Base-by-base conservation (phyloP, 2,113 vertebrate species). In the Leucosticte australis region DNA sequence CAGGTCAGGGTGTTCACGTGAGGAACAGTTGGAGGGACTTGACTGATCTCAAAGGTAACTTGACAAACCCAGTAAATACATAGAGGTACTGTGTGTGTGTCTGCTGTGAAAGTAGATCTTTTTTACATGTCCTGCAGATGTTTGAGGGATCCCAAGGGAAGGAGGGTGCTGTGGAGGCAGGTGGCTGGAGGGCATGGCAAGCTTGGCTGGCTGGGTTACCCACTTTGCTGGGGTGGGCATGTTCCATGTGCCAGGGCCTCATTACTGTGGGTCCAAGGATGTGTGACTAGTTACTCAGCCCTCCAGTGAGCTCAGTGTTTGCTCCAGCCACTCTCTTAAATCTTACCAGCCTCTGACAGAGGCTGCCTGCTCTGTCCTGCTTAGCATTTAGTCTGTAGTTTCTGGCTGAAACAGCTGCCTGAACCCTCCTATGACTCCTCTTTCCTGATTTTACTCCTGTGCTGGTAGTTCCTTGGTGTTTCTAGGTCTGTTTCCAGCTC, bases 211-310 rank as follows among this genome's bases (percentile, higher is more conserved):
- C 63, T 76, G 76, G 49, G 27, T 68, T 75, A 11, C 16, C 33
- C 10, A 2, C 3, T 63, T 75, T 83, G 47, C 49, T 71, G 35
- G 13, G 15, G 4, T n/a, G 19, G n/a, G 39, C 30, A 5, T 60
- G n/a, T 24, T 56, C 35, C 2, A 0, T 55, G 37, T 17, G 31
- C 15, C 22, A 30, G 27, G 28, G 9, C 35, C 19, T 83, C 2
- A 0, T 41, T 35, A 6, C n/a, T 20, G 6, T 6, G 67, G 16
- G 10, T 74, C 39, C 0, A 3, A 15, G 64, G n/a, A 21, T 4
- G 2, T 64, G 56, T 3, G 5, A 26, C 16, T 31, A 15, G 37
- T 53, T 62, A 28, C 56, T 73, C 35, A 33, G 44, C 27, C 19
- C 28, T 47, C 24, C 1, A 1, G 20, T 2, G 19, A 60, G 39